Percentiles rank a stretch among this genome's conserved stretches.
Conservation (phyloP, 2,888 invertebrate genomes). For the Homarus gammarus region DNA sequence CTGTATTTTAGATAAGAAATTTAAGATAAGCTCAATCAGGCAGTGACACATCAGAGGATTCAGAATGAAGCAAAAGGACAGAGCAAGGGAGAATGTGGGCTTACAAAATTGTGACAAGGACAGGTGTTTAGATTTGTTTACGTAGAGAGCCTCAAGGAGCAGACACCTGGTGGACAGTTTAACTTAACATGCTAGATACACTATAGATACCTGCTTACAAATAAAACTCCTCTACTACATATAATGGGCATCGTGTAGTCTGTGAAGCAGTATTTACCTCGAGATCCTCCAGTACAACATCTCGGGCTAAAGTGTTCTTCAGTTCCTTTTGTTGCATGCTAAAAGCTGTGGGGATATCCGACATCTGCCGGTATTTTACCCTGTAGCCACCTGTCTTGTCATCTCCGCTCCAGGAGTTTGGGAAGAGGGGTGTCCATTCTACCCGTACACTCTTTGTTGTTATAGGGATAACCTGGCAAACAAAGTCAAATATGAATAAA, state of each 20-base stretch:
- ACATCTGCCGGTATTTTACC: conserved; percentile 91
- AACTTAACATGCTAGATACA: not conserved
- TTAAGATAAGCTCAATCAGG: no score
- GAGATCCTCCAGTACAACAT: conserved; percentile 83
- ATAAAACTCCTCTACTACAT: not conserved
- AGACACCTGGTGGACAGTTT: no score
- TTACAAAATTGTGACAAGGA: no score
- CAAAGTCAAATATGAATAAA: not conserved
- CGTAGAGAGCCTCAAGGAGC: no score
- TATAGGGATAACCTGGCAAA: conserved; percentile 92
- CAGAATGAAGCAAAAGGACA: no score
- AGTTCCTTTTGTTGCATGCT: conserved; percentile 69
- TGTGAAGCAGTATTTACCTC: conserved; percentile 50
- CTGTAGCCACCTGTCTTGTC: conserved; percentile 92
- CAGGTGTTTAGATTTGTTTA: no score
- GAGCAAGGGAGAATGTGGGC: no score
- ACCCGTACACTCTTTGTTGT: conserved; percentile 96
- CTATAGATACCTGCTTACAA: not conserved
- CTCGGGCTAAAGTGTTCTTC: conserved; percentile 60
- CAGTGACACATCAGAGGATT: no score
- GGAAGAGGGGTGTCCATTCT: conserved; percentile 90
- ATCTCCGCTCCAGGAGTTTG: conserved; percentile 93
- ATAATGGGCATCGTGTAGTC: not conserved
- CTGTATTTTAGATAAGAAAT: no score
- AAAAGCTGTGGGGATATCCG: conserved; percentile 90